Base-by-base conservation (phyloP, 2,797 vertebrate genomes). In the Anomalospiza imberbis region DNA sequence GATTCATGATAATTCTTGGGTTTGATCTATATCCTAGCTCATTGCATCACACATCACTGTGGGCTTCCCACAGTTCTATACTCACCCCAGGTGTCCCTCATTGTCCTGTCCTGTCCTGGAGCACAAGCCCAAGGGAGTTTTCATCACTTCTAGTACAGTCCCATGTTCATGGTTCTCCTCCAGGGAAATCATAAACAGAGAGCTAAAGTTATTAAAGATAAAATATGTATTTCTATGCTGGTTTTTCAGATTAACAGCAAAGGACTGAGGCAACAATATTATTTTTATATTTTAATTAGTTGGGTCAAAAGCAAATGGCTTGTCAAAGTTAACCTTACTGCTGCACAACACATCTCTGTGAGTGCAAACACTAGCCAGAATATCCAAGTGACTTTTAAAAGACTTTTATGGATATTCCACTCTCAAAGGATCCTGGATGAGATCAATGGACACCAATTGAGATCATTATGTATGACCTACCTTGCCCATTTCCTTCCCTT, bases 401-500 rank as follows among this genome's bases (percentile, higher is more conserved):
- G 82, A 94, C 94, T 94, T 97, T 96, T 97, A 91, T 90, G 78
- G 93, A 93, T 97, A 91, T 94, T 88, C 85, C 65, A n/a, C 48
- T 92, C 95, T 95, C 95, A 78, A 91, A 96, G 95, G 94, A 96
- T 91, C 63, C 79, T 91, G 92, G 94, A 93, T 17, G 87, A 91
- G 94, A 97, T 96, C 97, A 95, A 68, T 65, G 94, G 95, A 97
- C 2, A 51, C 92, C 65, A 61, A 91, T 95, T 0, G 32, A 93
- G 94, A 96, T 94, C 93, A 89, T 96, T 97, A 97, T 77, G 72
- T 95, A 95, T 95, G 97, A 97, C 94, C 98, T 97, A 96, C 96
- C 96, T 97, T 96, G 95, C 72, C 95, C 72, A 71, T 97, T 97
- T 95, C 96, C 94, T 95, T 96, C 88, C 68, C 47, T 71, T 84